These are phyloP conservation scores for Thamnophis elegans DNA, from an alignment of 2,797 vertebrate species.

Conservation along the genomic window DNA sequence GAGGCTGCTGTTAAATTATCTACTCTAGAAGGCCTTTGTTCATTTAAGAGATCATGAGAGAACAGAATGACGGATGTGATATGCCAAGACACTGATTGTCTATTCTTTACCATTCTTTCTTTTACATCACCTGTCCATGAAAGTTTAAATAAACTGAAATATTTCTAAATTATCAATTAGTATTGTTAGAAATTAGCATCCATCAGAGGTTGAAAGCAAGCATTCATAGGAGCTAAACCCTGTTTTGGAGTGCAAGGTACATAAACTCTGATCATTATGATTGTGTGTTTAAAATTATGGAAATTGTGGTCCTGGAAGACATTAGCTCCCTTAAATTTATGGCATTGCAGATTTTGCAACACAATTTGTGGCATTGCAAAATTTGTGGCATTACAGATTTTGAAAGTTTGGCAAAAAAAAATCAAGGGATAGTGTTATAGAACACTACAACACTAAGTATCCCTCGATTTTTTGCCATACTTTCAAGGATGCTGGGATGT, in stretches of 20 bases:
- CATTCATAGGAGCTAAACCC: background rate
- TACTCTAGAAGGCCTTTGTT: background rate
- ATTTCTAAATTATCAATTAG: background rate
- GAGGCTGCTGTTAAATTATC: background rate
- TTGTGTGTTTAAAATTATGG: background rate
- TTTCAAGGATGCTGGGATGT: background rate
- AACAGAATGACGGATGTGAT: background rate
- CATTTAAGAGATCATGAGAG: background rate
- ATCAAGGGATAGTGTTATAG: no score
- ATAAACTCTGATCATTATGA: background rate
- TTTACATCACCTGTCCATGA: background rate
- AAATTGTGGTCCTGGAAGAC: background rate
- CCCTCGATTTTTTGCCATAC: background rate
- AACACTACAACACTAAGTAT: background rate
- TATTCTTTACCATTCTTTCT: background rate
- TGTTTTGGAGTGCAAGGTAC: background rate
- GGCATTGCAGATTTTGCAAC: background rate
- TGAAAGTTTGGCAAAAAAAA: no score
- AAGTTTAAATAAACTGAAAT: background rate
- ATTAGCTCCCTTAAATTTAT: background rate
- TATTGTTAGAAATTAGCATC: background rate
- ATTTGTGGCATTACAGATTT: no score
- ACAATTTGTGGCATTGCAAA: no score
- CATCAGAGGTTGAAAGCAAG: background rate
- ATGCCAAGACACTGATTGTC: background rate